Conservation (phyloP, 2,888 invertebrate species). For the Allolobophora icterica region DNA sequence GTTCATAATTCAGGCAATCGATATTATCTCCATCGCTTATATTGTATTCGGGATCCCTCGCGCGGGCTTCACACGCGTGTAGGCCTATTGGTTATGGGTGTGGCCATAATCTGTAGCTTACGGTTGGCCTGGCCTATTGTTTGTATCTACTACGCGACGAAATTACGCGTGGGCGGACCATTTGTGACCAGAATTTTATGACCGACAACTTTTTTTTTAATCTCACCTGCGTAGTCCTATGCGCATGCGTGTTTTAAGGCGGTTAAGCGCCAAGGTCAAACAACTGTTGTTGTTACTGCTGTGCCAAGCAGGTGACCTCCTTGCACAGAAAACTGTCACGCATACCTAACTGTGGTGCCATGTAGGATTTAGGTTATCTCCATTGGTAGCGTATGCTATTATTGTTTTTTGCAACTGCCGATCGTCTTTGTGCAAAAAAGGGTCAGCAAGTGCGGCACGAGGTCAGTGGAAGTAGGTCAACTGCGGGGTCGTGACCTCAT, state of each 20-base stretch:
- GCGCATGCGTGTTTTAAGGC: neutral
- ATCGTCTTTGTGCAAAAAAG: too few relatives aligned
- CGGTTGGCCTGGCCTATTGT: too few relatives aligned
- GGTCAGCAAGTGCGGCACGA: neutral
- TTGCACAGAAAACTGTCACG: neutral
- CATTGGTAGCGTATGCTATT: neutral
- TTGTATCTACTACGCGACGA: neutral
- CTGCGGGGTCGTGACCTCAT: neutral
- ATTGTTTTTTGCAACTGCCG: neutral
- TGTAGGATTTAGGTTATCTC: neutral
- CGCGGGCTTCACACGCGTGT: neutral
- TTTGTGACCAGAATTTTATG: neutral
- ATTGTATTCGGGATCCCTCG: neutral
- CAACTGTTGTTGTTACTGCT: neutral
- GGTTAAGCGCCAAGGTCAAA: neutral
- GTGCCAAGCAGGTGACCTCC: neutral
- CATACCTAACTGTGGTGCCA: neutral
- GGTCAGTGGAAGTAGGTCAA: neutral
- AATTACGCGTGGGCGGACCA: neutral
- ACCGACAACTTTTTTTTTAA: neutral
- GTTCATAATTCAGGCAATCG: too few relatives aligned
- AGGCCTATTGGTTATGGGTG: neutral
- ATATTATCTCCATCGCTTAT: neutral
- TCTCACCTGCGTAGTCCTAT: neutral
- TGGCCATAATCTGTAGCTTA: neutral